These are phyloP conservation scores for Baronia brevicornis DNA, from an alignment of 2,888 invertebrate genomes.

Conservation along the genomic window DNA sequence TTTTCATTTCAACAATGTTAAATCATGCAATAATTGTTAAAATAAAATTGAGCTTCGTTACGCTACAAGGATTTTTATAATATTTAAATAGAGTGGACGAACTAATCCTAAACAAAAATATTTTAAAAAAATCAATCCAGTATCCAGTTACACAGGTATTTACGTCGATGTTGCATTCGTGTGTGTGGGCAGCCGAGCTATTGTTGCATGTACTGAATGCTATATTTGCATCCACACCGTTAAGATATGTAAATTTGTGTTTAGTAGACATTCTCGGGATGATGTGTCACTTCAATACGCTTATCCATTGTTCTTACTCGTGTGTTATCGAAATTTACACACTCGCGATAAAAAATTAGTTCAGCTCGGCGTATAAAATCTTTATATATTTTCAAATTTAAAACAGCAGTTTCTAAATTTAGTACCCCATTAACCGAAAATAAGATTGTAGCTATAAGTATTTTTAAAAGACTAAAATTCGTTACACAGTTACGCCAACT, in stretches of 20 bases:
- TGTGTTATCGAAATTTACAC: too few species aligned
- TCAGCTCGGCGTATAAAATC: conserved; percentile 1
- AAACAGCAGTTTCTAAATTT: conserved; percentile 2
- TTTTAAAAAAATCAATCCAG: too few species aligned
- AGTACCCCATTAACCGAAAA: conserved; percentile 5
- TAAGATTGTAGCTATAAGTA: neutral
- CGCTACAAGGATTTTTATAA: too few species aligned
- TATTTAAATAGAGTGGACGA: too few species aligned
- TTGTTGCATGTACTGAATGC: conserved; percentile 8
- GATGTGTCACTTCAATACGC: neutral
- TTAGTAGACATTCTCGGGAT: neutral
- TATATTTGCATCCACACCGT: conserved; percentile 12
- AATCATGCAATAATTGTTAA: too few species aligned
- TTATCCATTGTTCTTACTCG: conserved; percentile 1
- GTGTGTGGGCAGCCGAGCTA: conserved; percentile 1
- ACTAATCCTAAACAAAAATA: too few species aligned
- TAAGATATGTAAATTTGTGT: neutral
- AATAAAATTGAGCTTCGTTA: too few species aligned
- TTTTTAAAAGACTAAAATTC: conserved; percentile 3
- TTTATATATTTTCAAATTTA: neutral
- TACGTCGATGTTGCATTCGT: conserved; percentile 7
- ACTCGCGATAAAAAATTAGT: too few species aligned
- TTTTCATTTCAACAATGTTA: too few species aligned
- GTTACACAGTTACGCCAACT: conserved; percentile 10
- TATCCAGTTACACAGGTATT: conserved; percentile 7